Evolutionary conservation across 2,888 invertebrate species (phyloP), one percentile per base, ranked within the genome.

Genomic region (Fragum whitleyi): DNA sequence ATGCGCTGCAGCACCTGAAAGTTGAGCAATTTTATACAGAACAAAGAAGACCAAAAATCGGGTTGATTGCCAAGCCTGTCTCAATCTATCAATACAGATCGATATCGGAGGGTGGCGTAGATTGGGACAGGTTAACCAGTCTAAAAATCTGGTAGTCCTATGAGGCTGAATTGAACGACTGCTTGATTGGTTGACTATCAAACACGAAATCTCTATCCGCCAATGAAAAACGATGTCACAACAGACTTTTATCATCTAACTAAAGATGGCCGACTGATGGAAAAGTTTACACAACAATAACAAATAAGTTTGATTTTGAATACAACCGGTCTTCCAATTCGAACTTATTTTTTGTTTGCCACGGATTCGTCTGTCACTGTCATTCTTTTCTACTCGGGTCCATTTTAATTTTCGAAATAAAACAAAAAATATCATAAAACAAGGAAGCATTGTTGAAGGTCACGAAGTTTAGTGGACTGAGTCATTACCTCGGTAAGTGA

Each of bases 191-290:
- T 42, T 65, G 65, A 65, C n/a, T 42, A 65, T 39, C 2, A 21
- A 23, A 47, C 3, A 42, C 21, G 42, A 42, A 65, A 65, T 36
- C 42, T 21, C 23, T 42, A 11, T 14, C 23, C 19, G 19, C 65
- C 65, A 65, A 65, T 65, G 23, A 65, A 65, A 65, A 42, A 7
- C 1, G 23, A 0, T 39, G 3, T 42, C 6, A 65, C 65, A 16
- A 42, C 1, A 26, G n/a, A 9, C 32, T 36, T 42, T 65, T 65
- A n/a, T 2, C 42, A 65, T 39, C 42, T 7, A 65, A 2, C 21
- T 42, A 65, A 65, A 65, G 65, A 65, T 65, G 65, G 65, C 65
- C 42, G 65, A 65, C 65, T 65, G 21, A 23, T 65, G 19, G 9
- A 65, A 47, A 47, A 47, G 19, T 47, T 47, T n/a, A 9, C 19